Evolutionary conservation across 1,140 invertebrate species (phyloP).

Genomic region (Nylanderia fulva): DNA sequence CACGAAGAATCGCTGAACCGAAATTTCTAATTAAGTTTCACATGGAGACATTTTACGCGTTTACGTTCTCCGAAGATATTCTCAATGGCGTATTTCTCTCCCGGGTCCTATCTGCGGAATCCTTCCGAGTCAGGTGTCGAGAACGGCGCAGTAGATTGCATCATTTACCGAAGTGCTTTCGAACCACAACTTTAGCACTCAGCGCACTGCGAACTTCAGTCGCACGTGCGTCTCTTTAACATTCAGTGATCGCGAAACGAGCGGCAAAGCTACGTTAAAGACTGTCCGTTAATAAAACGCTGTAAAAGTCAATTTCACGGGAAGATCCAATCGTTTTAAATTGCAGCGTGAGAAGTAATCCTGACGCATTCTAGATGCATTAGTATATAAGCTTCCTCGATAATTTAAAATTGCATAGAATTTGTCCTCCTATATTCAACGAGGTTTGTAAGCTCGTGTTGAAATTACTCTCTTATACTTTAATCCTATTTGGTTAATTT

Average conservation of each 20-base stretch:
- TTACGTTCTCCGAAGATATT: not conserved
- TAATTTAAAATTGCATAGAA: slow-evolving; percentile 2
- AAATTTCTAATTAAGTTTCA: slow-evolving; percentile 24
- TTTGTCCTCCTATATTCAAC: not conserved
- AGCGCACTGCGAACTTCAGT: not conserved
- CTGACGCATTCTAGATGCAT: not conserved
- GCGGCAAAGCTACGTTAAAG: slow-evolving; percentile 15
- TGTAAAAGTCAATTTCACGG: not conserved
- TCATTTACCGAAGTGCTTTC: slow-evolving; percentile 65
- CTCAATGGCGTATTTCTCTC: slow-evolving; percentile 16
- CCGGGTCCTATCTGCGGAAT: slow-evolving; percentile 28
- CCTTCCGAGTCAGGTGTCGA: slow-evolving; percentile 59
- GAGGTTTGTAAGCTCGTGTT: not conserved
- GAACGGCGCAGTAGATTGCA: slow-evolving; percentile 71
- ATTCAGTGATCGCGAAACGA: not conserved
- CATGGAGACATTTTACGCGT: not conserved
- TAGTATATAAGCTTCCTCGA: not conserved
- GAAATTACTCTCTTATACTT: not conserved
- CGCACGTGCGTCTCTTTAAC: slow-evolving; percentile 45
- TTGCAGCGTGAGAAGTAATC: slow-evolving; percentile 8
- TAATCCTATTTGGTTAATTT: slow-evolving; percentile 10
- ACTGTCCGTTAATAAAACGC: slow-evolving; percentile 22
- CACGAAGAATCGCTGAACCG: not conserved
- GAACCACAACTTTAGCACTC: slow-evolving; percentile 9
- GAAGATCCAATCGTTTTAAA: not conserved